These are phyloP conservation scores for Mellivora capensis DNA, from an alignment of 2,113 vertebrate genomes.

Conservation along the genomic window DNA sequence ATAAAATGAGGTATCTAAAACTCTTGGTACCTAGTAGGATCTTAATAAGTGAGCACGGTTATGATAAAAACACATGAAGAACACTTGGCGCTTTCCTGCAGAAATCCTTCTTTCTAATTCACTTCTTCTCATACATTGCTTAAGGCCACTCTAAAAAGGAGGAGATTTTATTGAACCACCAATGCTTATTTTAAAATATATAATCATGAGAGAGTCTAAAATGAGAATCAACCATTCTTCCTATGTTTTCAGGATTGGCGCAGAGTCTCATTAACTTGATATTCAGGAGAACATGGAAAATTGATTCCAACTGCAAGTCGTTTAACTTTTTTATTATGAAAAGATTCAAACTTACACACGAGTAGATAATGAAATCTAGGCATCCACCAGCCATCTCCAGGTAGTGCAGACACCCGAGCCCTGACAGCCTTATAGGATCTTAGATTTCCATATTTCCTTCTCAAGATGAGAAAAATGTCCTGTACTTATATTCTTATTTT, in stretches of 20 bases:
- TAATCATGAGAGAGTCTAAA: constrained; percentile 51
- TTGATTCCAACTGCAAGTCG: constrained; percentile 31
- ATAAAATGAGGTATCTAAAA: constrained; percentile 69
- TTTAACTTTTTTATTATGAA: constrained; percentile 38
- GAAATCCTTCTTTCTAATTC: constrained; percentile 55
- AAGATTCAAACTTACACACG: background rate
- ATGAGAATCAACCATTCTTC: constrained; percentile 46
- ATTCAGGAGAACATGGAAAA: constrained; percentile 45
- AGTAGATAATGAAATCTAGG: background rate
- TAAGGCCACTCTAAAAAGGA: constrained; percentile 57
- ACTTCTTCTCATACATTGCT: constrained; percentile 48
- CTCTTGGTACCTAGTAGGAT: constrained; percentile 57
- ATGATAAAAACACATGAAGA: constrained; percentile 59
- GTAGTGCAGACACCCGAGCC: background rate
- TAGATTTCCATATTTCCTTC: background rate
- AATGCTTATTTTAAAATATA: constrained; percentile 62
- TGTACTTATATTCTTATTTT: background rate
- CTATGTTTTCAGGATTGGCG: constrained; percentile 38
- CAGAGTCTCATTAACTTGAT: constrained; percentile 48
- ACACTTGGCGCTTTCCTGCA: constrained; percentile 28
- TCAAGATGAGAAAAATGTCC: background rate
- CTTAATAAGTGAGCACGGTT: constrained; percentile 62
- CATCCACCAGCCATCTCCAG: background rate
- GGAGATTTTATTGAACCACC: constrained; percentile 61
- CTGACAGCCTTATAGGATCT: background rate